These are phyloP conservation scores for Apocheima hispidaria DNA, from an alignment of 2,888 invertebrate genomes.

Conservation along the genomic window DNA sequence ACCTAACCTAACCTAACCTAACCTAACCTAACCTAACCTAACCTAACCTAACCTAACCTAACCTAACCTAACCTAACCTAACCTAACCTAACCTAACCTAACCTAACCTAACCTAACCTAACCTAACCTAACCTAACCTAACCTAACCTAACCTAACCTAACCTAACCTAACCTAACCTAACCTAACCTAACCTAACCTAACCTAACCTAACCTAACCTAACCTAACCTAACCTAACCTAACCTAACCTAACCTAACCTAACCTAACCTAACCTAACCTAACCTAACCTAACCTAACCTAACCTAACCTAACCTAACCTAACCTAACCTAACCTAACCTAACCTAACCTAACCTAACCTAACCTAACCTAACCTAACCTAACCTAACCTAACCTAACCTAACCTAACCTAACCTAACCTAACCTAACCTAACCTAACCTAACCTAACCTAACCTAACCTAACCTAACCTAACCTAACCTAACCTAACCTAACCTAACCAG, in stretches of 20 bases:
- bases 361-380: constrained; percentile 39
- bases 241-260: constrained; percentile 5
- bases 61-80: constrained; percentile 8
- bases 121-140: constrained; percentile 5
- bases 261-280: constrained; percentile 40
- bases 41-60: constrained; percentile 7
- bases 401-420: constrained; percentile 33
- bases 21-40: constrained; percentile 7
- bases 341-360: constrained; percentile 40
- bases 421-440: constrained; percentile 33
- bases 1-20: constrained; percentile 6
- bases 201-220: constrained; percentile 4
- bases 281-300: constrained; percentile 48
- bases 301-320: constrained; percentile 46
- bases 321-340: constrained; percentile 45
- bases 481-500: constrained; percentile 37
- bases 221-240: constrained; percentile 5
- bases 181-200: constrained; percentile 5
- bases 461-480: constrained; percentile 34
- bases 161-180: constrained; percentile 5
- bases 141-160: constrained; percentile 5
- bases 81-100: constrained; percentile 8
- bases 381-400: constrained; percentile 37
- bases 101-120: constrained; percentile 5
- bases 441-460: constrained; percentile 35